Evolutionary conservation across 1,140 invertebrate genomes (phyloP), one percentile per base, ranked within the genome.

Genomic region (Drosophila ambigua): DNA sequence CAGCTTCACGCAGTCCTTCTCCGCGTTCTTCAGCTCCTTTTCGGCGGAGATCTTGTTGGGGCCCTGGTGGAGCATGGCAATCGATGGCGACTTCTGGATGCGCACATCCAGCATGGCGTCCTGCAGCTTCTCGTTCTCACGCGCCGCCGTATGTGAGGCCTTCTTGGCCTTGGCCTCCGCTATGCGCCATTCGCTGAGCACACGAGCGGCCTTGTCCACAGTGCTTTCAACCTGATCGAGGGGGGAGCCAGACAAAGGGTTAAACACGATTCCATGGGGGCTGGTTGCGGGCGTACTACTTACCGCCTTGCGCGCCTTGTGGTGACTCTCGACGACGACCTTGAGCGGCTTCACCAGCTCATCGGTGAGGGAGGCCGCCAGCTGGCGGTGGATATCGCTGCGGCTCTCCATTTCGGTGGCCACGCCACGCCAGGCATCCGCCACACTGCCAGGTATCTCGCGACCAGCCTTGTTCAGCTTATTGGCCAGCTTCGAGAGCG

Each of bases 301-400:
- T 94, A 90, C 94, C 94, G 90, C 95, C 93, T 94, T 97, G 94
- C 93, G 95, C 92, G 88, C 95, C 92, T 96, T 96, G 78, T 96
- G 94, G 88, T 98, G 97, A 74, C 93, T 94, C 71, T 95, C 95
- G 7, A 95, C 93, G 24, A 95, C 92, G 48, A 92, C 92, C 92
- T 96, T 96, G 68, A 98, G 93, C 48, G 98, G 98, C 93, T 98
- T 98, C 9, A 97, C 96, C 46, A 98, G 94, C 91, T 98, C 97
- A 77, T 98, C 98, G 54, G 95, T 92, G 5, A 99, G 92, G 15
- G 96, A 94, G 59, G 94, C 93, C 57, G 96, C 95, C 92, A 97
- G 94, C 89, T 95, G 94, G 91, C 96, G 96, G 92, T 98, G 97
- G 43, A 96, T 94, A 90, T 98, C 97, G 23, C 97, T 96, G 82